Conservation (phyloP, 2,888 invertebrate genomes). For the Yponomeuta cagnagella region DNA sequence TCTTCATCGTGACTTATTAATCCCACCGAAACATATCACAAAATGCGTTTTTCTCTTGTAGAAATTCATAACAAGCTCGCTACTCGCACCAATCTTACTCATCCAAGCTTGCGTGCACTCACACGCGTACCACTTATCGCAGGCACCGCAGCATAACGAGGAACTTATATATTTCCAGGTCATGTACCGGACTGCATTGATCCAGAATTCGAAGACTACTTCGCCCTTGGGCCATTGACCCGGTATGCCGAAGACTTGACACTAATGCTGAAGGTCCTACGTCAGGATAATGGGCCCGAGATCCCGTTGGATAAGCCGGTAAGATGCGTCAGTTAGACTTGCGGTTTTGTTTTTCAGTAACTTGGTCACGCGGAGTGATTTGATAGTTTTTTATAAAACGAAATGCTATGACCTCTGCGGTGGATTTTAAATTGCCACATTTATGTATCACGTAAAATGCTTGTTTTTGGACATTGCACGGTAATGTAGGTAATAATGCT, state of each 20-base stretch:
- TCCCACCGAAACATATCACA: no score
- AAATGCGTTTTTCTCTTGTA: no score
- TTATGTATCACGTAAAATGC: no score
- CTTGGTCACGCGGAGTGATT: no score
- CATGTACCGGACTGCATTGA: constrained; percentile 80
- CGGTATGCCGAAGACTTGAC: constrained; percentile 90
- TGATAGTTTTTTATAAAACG: background rate
- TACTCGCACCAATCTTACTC: no score
- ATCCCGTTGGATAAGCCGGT: constrained; percentile 64
- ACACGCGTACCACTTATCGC: no score
- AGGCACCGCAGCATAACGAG: background rate
- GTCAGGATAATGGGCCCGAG: constrained; percentile 61
- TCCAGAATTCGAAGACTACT: constrained; percentile 80
- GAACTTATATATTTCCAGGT: constrained; percentile 41
- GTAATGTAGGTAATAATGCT: no score
- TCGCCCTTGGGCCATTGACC: constrained; percentile 90
- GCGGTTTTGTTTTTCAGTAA: no score
- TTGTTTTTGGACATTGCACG: no score
- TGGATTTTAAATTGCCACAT: background rate
- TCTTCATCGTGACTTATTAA: no score
- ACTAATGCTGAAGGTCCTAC: constrained; percentile 82
- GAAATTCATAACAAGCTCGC: no score
- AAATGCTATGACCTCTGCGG: background rate
- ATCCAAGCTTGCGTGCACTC: no score
- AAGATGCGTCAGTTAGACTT: constrained; percentile 19